A percentile compares a stretch with the other conserved stretches of the same genome.
Evolutionary conservation across 2,113 vertebrate species (phyloP).

Genomic region (Hyperopisus bebe): DNA sequence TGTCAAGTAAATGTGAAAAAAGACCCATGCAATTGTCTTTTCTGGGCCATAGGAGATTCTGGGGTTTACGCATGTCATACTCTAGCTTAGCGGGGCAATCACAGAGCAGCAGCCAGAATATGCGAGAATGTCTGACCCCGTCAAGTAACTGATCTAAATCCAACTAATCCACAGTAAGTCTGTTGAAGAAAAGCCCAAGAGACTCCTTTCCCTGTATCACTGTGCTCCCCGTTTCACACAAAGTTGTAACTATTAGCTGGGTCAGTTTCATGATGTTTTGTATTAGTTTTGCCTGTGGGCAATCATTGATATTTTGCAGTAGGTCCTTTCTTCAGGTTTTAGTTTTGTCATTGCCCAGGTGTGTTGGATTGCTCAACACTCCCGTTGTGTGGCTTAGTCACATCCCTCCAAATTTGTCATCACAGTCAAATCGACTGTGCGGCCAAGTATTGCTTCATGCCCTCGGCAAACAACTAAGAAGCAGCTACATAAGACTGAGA

Average conservation of each 20-base stretch:
- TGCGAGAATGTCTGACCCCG: slow-evolving; percentile 26
- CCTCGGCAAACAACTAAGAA: not conserved
- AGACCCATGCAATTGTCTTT: not conserved
- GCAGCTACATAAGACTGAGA: not conserved
- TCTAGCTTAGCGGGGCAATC: slow-evolving; percentile 10
- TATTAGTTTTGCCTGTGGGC: not conserved
- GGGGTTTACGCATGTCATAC: not conserved
- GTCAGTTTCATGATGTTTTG: not conserved
- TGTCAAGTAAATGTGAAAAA: not conserved
- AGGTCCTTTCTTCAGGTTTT: not conserved
- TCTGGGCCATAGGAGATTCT: slow-evolving; percentile 6
- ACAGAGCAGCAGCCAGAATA: not conserved
- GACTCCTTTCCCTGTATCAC: not conserved
- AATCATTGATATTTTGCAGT: not conserved
- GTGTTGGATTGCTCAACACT: not conserved
- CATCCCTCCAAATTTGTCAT: not conserved
- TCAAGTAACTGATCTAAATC: slow-evolving; percentile 27
- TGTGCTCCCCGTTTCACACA: not conserved
- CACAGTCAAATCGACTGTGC: not conserved
- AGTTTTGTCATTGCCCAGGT: not conserved
- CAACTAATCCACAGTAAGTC: slow-evolving; percentile 31
- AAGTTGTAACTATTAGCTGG: not conserved
- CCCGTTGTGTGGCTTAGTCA: not conserved
- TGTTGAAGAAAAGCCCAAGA: not conserved
- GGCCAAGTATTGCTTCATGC: not conserved